Conservation (phyloP, 1,140 invertebrate species). For the Aphelinus certus region DNA sequence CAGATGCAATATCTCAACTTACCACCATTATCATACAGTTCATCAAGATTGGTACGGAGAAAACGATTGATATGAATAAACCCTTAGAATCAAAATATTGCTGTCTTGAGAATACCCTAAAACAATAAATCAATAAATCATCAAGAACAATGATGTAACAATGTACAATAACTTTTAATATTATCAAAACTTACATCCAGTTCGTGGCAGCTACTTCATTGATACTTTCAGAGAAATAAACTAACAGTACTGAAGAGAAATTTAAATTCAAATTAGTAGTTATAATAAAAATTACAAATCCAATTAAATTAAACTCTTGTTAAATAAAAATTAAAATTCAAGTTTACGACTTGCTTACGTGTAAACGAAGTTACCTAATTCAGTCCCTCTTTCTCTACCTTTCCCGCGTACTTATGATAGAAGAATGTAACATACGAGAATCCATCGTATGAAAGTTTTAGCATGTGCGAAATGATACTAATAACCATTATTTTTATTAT, state of each 20-base stretch:
- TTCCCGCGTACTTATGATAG: too few relatives aligned
- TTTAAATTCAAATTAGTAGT: slow-evolving; percentile 40
- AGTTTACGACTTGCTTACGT: too few relatives aligned
- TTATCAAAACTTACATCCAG: slow-evolving; percentile 71
- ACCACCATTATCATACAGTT: slow-evolving; percentile 95
- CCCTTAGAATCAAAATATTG: slow-evolving; percentile 94
- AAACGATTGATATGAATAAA: slow-evolving; percentile 90
- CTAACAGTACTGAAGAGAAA: slow-evolving; percentile 76
- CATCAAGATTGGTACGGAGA: slow-evolving; percentile 88
- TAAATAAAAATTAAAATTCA: too few relatives aligned
- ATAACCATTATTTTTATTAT: too few relatives aligned
- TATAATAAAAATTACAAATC: slow-evolving; percentile 20
- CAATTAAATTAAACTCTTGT: neutral
- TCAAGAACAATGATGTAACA: too few relatives aligned
- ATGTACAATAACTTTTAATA: neutral
- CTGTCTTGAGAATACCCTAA: slow-evolving; percentile 82
- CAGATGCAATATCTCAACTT: slow-evolving; percentile 65
- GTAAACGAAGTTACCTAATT: too few relatives aligned
- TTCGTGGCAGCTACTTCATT: slow-evolving; percentile 86
- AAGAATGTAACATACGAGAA: too few relatives aligned
- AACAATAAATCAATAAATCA: slow-evolving; percentile 40
- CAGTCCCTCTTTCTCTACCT: too few relatives aligned
- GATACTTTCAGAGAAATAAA: slow-evolving; percentile 88
- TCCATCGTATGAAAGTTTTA: too few relatives aligned
- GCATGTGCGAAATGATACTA: too few relatives aligned